Evolutionary conservation across 2,113 vertebrate species (phyloP).

Genomic region (Anseranas semipalmata): DNA sequence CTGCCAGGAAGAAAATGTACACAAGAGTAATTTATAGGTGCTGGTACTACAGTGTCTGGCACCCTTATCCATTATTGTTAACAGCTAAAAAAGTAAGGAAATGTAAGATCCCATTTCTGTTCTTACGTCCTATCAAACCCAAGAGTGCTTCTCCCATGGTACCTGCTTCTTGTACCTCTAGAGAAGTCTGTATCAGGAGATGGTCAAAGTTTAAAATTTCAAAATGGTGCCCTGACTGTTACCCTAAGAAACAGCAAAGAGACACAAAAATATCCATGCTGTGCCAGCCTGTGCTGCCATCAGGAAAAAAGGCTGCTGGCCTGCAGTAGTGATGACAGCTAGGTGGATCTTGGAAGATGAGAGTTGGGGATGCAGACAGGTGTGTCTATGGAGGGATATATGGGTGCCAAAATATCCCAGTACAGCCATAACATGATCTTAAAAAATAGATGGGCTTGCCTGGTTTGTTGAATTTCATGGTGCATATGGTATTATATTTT

Average conservation of each 20-base stretch:
- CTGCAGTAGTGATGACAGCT: not conserved
- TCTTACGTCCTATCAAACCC: not conserved
- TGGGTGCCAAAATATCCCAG: not conserved
- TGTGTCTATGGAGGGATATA: not conserved
- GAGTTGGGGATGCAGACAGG: not conserved
- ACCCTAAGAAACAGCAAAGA: not conserved
- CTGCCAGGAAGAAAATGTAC: conserved; percentile 62
- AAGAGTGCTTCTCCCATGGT: not conserved
- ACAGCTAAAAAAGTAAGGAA: not conserved
- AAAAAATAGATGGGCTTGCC: not conserved
- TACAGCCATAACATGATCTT: not conserved
- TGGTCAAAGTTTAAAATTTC: not conserved
- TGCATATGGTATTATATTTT: not conserved
- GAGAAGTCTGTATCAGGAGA: not conserved
- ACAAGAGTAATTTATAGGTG: not conserved
- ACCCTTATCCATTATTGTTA: not conserved
- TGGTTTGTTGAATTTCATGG: not conserved
- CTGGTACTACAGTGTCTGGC: not conserved
- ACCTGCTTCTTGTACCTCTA: not conserved
- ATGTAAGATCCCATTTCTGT: not conserved
- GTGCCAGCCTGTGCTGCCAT: not conserved
- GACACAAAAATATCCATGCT: not conserved
- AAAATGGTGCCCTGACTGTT: not conserved
- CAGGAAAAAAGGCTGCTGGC: not conserved
- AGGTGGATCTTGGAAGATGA: not conserved